Evolutionary conservation across 2,113 vertebrate genomes (phyloP).

Genomic region (Saimiri boliviensis): DNA sequence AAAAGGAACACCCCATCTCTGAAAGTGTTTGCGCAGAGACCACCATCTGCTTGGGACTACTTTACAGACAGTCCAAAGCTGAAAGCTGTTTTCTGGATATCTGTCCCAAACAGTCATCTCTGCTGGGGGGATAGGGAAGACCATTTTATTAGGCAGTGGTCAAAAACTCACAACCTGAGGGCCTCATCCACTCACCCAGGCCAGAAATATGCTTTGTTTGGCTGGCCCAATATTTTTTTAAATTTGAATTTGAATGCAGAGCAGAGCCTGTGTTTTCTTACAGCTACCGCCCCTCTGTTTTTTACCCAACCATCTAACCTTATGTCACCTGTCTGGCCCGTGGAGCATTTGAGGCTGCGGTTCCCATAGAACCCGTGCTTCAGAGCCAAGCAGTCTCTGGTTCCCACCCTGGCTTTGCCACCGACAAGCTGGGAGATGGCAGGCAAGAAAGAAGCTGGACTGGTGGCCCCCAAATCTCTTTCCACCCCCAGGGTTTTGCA

Average conservation of each 20-base stretch:
- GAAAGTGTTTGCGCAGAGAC: neutral
- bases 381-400: neutral
- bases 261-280: neutral
- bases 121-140: neutral
- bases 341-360: neutral
- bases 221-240: neutral
- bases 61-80: neutral
- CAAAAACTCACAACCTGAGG: neutral
- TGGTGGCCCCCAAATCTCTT: neutral
- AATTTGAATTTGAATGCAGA: slow-evolving; percentile 4
- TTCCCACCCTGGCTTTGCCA: neutral
- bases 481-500: neutral
- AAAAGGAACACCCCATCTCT: neutral
- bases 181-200: neutral
- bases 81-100: neutral
- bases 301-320: neutral
- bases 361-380: neutral
- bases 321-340: neutral
- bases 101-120: neutral
- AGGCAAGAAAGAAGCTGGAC: neutral
- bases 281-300: neutral
- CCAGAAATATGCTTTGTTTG: slow-evolving; percentile 21
- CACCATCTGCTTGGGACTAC: neutral
- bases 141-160: neutral
- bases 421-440: neutral